Percentiles rank a stretch among this genome's conserved stretches.
These are phyloP conservation scores for Synergus japonicus DNA, from an alignment of 2,888 invertebrate genomes.

Conservation along the genomic window DNA sequence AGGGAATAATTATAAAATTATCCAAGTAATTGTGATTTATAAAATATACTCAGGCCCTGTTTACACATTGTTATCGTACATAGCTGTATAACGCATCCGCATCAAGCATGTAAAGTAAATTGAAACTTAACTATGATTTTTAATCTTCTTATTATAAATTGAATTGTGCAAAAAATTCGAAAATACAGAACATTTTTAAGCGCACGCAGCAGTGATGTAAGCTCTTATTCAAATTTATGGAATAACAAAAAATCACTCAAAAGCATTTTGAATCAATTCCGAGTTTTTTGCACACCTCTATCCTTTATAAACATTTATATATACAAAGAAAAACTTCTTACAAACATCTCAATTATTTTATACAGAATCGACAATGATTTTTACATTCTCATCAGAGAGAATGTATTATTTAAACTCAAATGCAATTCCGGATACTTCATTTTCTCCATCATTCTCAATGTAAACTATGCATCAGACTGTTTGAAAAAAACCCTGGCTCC, in stretches of 20 bases:
- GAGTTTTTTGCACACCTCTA: neutral
- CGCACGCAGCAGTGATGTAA: no score
- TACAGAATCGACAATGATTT: no score
- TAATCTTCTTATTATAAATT: neutral
- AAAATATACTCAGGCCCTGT: constrained; percentile 34
- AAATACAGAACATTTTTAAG: no score
- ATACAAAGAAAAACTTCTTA: neutral
- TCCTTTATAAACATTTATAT: neutral
- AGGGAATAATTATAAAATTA: constrained; percentile 12
- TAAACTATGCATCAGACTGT: constrained; percentile 71
- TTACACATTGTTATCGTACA: constrained; percentile 35
- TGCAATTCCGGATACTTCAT: neutral
- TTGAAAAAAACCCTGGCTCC: constrained; percentile 98
- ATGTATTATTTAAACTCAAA: neutral
- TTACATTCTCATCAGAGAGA: no score
- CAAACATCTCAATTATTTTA: no score
- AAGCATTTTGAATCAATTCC: neutral
- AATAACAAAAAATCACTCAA: no score
- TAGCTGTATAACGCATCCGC: constrained; percentile 1
- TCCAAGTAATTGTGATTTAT: constrained; percentile 38
- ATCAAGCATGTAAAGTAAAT: constrained; percentile 31
- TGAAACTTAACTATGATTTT: constrained; percentile 4
- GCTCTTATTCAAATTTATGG: no score
- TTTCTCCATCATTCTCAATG: neutral
- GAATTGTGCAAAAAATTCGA: no score